Evolutionary conservation across 2,797 vertebrate species (phyloP), one percentile per base, ranked within the genome.

Genomic region (Sebastes nivosus): DNA sequence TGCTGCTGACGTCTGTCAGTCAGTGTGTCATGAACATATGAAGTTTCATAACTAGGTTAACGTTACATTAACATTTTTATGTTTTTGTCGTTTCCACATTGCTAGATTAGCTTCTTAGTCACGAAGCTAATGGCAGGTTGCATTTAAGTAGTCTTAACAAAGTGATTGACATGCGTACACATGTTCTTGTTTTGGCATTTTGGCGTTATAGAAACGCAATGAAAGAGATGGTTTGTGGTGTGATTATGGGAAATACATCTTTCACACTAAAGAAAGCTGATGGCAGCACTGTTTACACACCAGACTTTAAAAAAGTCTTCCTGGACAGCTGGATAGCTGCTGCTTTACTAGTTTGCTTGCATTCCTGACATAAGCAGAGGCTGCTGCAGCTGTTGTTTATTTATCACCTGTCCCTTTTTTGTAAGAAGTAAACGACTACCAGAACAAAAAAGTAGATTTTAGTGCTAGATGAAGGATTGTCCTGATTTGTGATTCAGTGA

Each of bases 351-450:
- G 89, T 85, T 82, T 66, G 20, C 2, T 90, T 61, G 59, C 91
- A 93, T 94, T 93, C 88, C 83, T 73, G 36, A 34, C 78, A 77
- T 54, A 75, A 46, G 1, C 29, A 22, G 16, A 54, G 4, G 20
- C 30, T 46, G 8, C 1, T 36, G 34, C 11, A 13, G 1, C 13
- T 11, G 59, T 57, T 72, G 32, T 67, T 71, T 72, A 36, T 4
- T 11, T 65, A 57, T 7, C 12, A 73, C 32, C 61, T 74, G 50
- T 54, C 22, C 50, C 27, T 30, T 66, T 18, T 22, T 13, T 22
- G 4, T 6, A 30, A 32, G 6, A 36, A 76, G 16, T 7, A 16
- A 63, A 54, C 2, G 0, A 32, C 60, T 27, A 42, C 22, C 22
- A 42, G 22, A 11, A 27, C 8, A 18, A 64, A 34, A 58, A 34